Evolutionary conservation across 2,113 vertebrate genomes (phyloP), one percentile per base, ranked within the genome.

Genomic region (Pelusios castaneus): DNA sequence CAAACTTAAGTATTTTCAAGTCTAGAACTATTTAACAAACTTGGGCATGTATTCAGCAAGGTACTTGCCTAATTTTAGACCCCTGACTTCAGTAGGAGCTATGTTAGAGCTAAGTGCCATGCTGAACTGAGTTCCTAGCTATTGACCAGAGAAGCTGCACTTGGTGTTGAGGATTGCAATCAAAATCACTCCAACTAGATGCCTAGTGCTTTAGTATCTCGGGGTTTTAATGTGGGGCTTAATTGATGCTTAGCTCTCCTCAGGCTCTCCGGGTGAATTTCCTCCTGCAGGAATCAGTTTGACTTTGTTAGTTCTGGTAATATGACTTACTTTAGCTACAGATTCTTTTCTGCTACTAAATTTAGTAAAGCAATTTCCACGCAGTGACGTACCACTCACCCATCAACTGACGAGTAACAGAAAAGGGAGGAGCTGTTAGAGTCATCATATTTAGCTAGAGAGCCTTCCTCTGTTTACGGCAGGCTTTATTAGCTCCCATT

Each of bases 1-100:
- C 82, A 96, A 94, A 95, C 79, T 95, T 82, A 82, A 93, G 89
- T 95, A 96, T 92, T 96, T 91, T 87, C 92, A 70, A 38, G n/a
- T 93, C 84, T 93, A 87, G 76, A 95, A 90, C 58, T 82, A 43
- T 93, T 88, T 63, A 90, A 91, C 56, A 95, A 94, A 90, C 87
- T 75, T 90, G 51, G 87, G 84, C 82, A 93, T 85, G 89, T 55
- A 85, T 80, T 94, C 92, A 93, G 27, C 54, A 82, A 94, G 85
- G 95, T 93, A 89, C 51, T 85, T 41, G 52, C 55, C 49, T 95
- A 78, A 94, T 60, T 25, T 89, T 87, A 16, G 60, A 60, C 21
- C 88, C 89, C 83, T 79, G 38, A 34, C 76, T 88, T 67, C 81
- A 54, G 77, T 52, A 43, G 55, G 54, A 4, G 0, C 27, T 79